Percentiles rank a stretch among this genome's conserved stretches.
These are phyloP conservation scores for Nowickia ferox DNA, from an alignment of 2,888 invertebrate species.

Conservation along the genomic window DNA sequence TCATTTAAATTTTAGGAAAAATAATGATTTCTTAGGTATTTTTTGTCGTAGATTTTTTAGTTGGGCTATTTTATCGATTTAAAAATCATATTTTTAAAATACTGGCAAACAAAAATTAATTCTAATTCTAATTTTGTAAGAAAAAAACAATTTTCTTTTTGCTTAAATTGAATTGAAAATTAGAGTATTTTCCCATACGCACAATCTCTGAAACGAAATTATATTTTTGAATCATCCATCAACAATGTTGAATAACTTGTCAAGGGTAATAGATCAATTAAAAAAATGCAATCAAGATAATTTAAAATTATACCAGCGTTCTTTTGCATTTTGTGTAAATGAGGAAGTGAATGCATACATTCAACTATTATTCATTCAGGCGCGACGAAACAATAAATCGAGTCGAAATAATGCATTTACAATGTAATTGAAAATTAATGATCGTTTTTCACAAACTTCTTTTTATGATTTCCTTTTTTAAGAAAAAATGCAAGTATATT, in stretches of 20 bases:
- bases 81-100: too few species aligned
- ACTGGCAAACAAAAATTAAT: too few species aligned
- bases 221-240: not conserved
- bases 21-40: too few species aligned
- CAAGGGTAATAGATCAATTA: constrained; percentile 2
- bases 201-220: not conserved
- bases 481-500: too few species aligned
- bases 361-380: constrained; percentile 19
- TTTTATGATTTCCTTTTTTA: not conserved
- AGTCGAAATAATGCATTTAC: not conserved
- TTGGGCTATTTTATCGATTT: too few species aligned
- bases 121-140: too few species aligned
- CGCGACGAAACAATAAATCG: not conserved
- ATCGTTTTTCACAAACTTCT: not conserved
- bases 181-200: not conserved
- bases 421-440: not conserved
- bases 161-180: not conserved
- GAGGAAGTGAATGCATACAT: constrained; percentile 43
- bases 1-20: too few species aligned
- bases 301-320: not conserved
- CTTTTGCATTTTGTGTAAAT: not conserved
- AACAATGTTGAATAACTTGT: constrained; percentile 7
- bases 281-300: constrained; percentile 8
- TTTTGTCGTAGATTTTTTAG: too few species aligned
- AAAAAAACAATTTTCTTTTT: too few species aligned